Evolutionary conservation across 2,797 vertebrate genomes (phyloP).

Genomic region (Tympanoctomys barrerae): DNA sequence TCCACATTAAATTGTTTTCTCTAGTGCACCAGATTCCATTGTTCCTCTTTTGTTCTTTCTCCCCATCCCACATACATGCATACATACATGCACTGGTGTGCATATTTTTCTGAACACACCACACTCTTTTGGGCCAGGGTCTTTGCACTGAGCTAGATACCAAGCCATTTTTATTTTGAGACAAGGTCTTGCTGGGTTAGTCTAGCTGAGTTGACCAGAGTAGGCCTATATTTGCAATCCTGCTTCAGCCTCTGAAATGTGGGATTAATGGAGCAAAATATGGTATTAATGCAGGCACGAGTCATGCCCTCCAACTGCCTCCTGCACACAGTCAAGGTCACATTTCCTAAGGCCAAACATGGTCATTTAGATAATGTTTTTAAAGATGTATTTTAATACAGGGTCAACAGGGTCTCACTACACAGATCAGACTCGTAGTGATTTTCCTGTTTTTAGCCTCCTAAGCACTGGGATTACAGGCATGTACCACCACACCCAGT

Average conservation of each 20-base stretch:
- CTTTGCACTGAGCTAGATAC: background rate
- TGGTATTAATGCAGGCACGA: background rate
- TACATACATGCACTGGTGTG: too few relatives aligned
- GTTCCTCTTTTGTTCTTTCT: background rate
- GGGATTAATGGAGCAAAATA: background rate
- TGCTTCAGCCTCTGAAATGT: background rate
- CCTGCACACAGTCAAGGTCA: background rate
- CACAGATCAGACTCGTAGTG: too few relatives aligned
- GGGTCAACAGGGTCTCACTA: too few relatives aligned
- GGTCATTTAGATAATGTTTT: background rate
- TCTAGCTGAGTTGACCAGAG: background rate
- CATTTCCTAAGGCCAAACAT: background rate
- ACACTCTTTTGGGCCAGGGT: background rate
- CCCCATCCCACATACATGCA: background rate
- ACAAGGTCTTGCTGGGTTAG: background rate
- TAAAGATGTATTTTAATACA: too few relatives aligned
- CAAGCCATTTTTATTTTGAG: background rate
- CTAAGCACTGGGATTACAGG: too few relatives aligned
- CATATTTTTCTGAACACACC: background rate
- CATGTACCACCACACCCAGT: too few relatives aligned
- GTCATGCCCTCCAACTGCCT: background rate
- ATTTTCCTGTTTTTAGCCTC: too few relatives aligned
- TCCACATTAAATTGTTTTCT: background rate
- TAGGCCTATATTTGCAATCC: background rate
- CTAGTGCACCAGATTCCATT: background rate